Base-by-base conservation (phyloP, 1,140 invertebrate species). In the Saccostrea echinata region DNA sequence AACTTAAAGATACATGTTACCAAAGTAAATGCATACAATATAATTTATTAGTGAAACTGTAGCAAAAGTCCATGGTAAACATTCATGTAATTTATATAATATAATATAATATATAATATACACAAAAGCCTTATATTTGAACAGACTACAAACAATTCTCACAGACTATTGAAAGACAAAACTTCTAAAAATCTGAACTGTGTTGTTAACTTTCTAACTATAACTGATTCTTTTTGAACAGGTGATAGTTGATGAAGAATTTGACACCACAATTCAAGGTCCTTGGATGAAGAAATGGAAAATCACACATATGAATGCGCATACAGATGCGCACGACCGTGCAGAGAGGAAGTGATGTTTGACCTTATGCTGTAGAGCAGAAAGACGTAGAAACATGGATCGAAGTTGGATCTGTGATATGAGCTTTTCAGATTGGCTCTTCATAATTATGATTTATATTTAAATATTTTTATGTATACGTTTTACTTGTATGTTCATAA, bases 241-340 rank as follows among this genome's bases (percentile, higher is more conserved):
- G 87, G 71, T 85, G 18, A 33, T 33, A 61, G 83, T 71, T 35
- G 88, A 89, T 8, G 87, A 88, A 13, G 84, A 88, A 55, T 92
- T 93, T 88, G 92, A 94, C 83, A 93, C 92, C 52, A 93, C 91
- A 12, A 91, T 94, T 6, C 87, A 92, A 24, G 94, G 94, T 9
- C 93, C 94, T 3, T 94, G 93, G 93, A 94, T 94, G 91, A 89
- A 87, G 71, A 91, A 91, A 86, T 94, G 94, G 94, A 89, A 93
- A 53, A 91, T 94, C n/a, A 89, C 91, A 11, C 90, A 94, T 85
- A 90, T 88, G 57, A 94, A 93, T 86, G 33, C 84, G 68, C 94
- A 94, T 86, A 92, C 92, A 4, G 90, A 89, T 3, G 89, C 84
- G 85, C 90, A 89, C 24, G 68, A 76, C 1, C 68, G 68, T 16